Percentiles rank a stretch among this genome's conserved stretches.
Conservation (phyloP, 2,113 vertebrate genomes). For the Serranochromis macrocephalus region DNA sequence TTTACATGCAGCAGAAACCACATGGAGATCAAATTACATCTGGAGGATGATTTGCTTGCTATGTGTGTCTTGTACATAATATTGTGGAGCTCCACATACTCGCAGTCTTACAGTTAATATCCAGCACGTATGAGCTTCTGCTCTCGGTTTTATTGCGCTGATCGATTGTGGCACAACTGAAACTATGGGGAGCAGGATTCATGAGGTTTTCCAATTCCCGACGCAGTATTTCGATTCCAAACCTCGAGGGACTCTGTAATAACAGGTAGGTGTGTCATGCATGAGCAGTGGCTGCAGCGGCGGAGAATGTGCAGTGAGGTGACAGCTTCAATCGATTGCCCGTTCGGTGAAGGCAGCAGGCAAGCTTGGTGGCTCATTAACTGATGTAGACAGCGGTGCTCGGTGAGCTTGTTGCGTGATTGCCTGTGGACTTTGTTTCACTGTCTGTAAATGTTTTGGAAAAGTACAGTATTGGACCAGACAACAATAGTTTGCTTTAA, state of each 20-base stretch:
- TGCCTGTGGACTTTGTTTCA: background rate
- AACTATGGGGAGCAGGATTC: background rate
- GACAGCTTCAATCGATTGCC: constrained; percentile 4
- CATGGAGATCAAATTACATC: background rate
- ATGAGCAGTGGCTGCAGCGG: background rate
- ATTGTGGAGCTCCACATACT: background rate
- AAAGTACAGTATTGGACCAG: background rate
- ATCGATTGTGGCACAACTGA: background rate
- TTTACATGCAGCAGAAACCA: background rate
- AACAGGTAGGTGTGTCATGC: constrained; percentile 9
- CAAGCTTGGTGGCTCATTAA: background rate
- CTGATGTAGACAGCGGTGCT: background rate
- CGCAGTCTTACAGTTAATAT: background rate
- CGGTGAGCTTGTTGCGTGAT: background rate
- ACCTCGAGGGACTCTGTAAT: background rate
- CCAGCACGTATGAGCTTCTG: background rate
- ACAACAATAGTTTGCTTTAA: background rate
- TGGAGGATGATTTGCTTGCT: background rate
- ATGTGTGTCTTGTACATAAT: background rate
- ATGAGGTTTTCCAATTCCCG: background rate
- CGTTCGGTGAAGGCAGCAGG: background rate
- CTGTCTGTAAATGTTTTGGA: background rate
- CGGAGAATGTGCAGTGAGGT: background rate
- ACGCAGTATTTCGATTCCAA: background rate
- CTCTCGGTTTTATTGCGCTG: background rate